phyloP scores from a whole-genome alignment of 2,113 vertebrate species.

The Verasper variegatus region DNA sequence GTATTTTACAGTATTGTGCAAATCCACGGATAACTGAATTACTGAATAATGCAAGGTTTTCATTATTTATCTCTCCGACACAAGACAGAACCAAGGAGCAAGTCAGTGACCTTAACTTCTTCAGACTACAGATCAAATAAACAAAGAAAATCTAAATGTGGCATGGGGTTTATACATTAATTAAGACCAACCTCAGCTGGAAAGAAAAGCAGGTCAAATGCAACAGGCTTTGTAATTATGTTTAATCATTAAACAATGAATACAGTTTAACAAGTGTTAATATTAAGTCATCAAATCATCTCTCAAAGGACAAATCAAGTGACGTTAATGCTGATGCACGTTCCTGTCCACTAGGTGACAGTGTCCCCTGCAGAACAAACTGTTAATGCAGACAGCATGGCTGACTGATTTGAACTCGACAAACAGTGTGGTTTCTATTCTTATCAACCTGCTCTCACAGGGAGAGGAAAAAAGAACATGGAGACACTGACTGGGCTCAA shows the following conservation, averaged over 20 bases:
- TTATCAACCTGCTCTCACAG: neutral
- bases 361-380: constrained; percentile 40
- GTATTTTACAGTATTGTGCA: constrained; percentile 9
- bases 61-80: constrained; percentile 23
- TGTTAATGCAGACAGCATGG: neutral
- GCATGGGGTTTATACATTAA: neutral
- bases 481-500: neutral
- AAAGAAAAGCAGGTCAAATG: neutral
- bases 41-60: constrained; percentile 42
- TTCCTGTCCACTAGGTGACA: constrained; percentile 62
- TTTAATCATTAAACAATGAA: neutral
- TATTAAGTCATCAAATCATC: neutral
- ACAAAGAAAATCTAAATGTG: neutral
- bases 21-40: constrained; percentile 17
- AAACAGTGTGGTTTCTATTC: constrained; percentile 2
- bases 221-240: neutral
- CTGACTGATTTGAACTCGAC: neutral
- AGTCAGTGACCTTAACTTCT: neutral
- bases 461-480: neutral
- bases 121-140: neutral
- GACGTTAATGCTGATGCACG: neutral
- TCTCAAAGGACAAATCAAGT: neutral
- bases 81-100: neutral
- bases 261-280: neutral
- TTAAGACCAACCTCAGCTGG: neutral